Base-by-base conservation (phyloP, 2,797 vertebrate species). In the Typhlichthys eigenmanni region DNA sequence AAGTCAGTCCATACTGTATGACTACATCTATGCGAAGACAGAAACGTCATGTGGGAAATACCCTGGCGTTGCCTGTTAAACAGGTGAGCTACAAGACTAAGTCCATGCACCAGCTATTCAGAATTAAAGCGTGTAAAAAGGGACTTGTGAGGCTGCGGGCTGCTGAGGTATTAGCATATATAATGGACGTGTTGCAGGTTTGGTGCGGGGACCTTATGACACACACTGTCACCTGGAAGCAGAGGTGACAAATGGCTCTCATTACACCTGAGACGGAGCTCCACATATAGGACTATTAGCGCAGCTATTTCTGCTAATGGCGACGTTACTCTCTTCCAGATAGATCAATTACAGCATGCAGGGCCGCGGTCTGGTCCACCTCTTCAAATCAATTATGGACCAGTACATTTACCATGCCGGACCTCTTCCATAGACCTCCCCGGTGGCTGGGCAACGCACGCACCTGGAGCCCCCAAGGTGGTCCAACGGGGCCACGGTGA, bases 261-360 rank as follows among this genome's bases (percentile, higher is more conserved):
- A 92, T 92, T 92, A 91, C 79, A 85, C 74, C 80, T 83, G 84
- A 87, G 88, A 88, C 61, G 64, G 73, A 70, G 79, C 80, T 80
- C 79, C 85, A 87, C 83, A 83, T 87, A 88, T 78, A 87, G 88
- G 68, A 81, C 87, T 91, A 89, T 90, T 91, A 91, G 87, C 53
- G 58, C 67, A 58, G 88, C 90, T 89, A 90, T 87, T 85, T 85
- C 85, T 89, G 86, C 85, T 90, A 92, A 88, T 87, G 87, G 77
- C 58, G 52, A 74, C 73, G 82, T 82, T 83, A 74, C 86, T 79
- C 85, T 90, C 71, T 73, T 87, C 74, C 85, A 88, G 83, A 88
- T 85, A 81, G 87, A 90, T 89, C 88, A 84, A 90, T 89, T 89
- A 87, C 73, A 70, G 77, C 9, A 58, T 55, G 62, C 9, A 29